These are phyloP conservation scores for Colostygia pectinataria DNA, from an alignment of 2,888 invertebrate genomes.

Conservation along the genomic window DNA sequence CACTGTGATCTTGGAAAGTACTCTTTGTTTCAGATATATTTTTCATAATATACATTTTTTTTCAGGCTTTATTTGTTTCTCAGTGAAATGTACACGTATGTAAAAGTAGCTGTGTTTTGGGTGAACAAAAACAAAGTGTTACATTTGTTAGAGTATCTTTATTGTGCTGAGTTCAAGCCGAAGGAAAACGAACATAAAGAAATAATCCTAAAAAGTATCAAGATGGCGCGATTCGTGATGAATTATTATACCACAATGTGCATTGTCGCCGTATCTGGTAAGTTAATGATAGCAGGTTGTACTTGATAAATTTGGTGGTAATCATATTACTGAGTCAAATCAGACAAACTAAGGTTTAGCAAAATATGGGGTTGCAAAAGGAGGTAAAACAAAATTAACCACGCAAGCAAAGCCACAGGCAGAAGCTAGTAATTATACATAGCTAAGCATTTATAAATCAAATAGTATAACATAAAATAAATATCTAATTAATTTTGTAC, in stretches of 20 bases:
- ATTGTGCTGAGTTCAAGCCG: slow-evolving; percentile 68
- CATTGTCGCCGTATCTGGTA: slow-evolving; percentile 75
- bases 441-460: too few relatives aligned
- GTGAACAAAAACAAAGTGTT: slow-evolving; percentile 67
- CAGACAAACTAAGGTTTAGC: too few relatives aligned
- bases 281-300: too few relatives aligned
- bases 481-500: too few relatives aligned
- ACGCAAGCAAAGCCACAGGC: too few relatives aligned
- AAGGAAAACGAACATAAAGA: slow-evolving; percentile 64
- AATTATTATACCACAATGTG: slow-evolving; percentile 73
- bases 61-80: slow-evolving; percentile 75
- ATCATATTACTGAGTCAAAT: too few relatives aligned
- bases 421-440: too few relatives aligned
- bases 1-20: slow-evolving; percentile 4
- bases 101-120: slow-evolving; percentile 75
- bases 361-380: too few relatives aligned
- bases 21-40: slow-evolving; percentile 4
- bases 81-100: slow-evolving; percentile 78
- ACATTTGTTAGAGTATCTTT: slow-evolving; percentile 62
- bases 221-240: slow-evolving; percentile 69
- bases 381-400: too few relatives aligned
- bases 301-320: too few relatives aligned
- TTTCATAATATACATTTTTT: slow-evolving; percentile 25
- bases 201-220: slow-evolving; percentile 67
- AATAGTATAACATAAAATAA: too few relatives aligned